Percentiles rank a stretch among this genome's conserved stretches.
These are phyloP conservation scores for Sesia bembeciformis DNA, from an alignment of 2,888 invertebrate genomes.

Conservation along the genomic window DNA sequence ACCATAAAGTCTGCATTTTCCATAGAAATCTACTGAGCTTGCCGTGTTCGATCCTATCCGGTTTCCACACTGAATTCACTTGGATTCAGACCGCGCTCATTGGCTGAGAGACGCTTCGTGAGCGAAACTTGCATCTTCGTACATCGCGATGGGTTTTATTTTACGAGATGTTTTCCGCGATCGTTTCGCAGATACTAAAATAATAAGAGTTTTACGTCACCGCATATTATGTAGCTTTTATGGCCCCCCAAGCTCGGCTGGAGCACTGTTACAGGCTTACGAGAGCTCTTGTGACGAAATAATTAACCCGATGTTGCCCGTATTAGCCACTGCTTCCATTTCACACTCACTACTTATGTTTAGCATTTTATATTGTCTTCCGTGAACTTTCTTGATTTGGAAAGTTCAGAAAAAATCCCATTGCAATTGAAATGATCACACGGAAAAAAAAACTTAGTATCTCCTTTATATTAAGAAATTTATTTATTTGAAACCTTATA, in stretches of 20 bases:
- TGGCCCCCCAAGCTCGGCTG: conserved; percentile 56
- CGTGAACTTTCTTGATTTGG: background rate
- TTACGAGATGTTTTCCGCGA: conserved; percentile 67
- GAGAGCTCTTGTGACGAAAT: conserved; percentile 68
- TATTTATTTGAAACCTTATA: conserved; percentile 8
- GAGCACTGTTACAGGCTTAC: conserved; percentile 67
- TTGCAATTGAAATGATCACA: no score
- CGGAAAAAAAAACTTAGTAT: no score
- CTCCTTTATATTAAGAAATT: no score
- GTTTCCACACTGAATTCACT: conserved; percentile 64
- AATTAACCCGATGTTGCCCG: conserved; percentile 64
- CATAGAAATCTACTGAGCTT: conserved; percentile 66
- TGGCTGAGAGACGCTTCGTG: conserved; percentile 41
- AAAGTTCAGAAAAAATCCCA: background rate
- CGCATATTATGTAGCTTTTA: conserved; percentile 71
- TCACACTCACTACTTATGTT: conserved; percentile 39
- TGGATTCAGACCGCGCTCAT: conserved; percentile 57
- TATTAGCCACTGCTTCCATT: conserved; percentile 48
- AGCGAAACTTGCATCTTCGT: conserved; percentile 42
- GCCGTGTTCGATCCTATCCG: conserved; percentile 58
- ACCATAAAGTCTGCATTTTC: conserved; percentile 72
- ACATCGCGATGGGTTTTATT: conserved; percentile 58
- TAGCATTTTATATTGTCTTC: conserved; percentile 29
- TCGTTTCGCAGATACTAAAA: conserved; percentile 71
- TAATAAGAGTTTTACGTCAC: conserved; percentile 70